These are phyloP conservation scores for Coreoperca whiteheadi DNA, from an alignment of 2,113 vertebrate genomes.

Conservation along the genomic window DNA sequence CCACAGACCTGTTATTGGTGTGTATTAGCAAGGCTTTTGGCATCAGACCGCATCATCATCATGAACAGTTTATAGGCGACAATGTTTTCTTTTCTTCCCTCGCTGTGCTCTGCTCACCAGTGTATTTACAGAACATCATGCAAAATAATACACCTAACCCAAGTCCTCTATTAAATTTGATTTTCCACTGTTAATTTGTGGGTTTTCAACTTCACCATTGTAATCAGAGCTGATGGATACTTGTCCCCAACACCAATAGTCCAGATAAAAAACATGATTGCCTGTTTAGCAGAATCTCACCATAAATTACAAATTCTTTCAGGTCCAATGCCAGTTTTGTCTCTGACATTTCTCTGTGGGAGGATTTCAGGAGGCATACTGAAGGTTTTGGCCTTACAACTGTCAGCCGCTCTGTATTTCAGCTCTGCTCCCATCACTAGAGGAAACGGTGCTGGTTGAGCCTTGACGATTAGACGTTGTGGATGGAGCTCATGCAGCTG, in stretches of 20 bases:
- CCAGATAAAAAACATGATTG: not conserved
- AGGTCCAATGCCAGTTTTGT: slow-evolving; percentile 20
- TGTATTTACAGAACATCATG: slow-evolving; percentile 10
- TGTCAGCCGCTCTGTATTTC: slow-evolving; percentile 1
- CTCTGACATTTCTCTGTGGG: slow-evolving; percentile 19
- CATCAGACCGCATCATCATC: not conserved
- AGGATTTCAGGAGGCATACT: slow-evolving; percentile 16
- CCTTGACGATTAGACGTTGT: not conserved
- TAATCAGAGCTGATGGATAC: not conserved
- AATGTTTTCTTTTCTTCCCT: not conserved
- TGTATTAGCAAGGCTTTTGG: not conserved
- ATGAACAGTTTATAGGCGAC: not conserved
- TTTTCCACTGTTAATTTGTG: not conserved
- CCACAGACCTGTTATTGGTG: not conserved
- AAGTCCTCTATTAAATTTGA: not conserved
- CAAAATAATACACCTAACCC: not conserved
- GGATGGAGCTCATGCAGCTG: not conserved
- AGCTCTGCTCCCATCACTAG: slow-evolving; percentile 34
- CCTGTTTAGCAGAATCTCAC: slow-evolving; percentile 8
- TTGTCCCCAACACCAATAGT: not conserved
- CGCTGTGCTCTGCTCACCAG: not conserved
- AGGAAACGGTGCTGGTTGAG: not conserved
- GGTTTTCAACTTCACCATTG: not conserved
- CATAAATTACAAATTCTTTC: slow-evolving; percentile 1
- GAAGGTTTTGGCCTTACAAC: slow-evolving; percentile 35